These are phyloP conservation scores for Malthinus flaveolus DNA, from an alignment of 2,888 invertebrate species.

Conservation along the genomic window DNA sequence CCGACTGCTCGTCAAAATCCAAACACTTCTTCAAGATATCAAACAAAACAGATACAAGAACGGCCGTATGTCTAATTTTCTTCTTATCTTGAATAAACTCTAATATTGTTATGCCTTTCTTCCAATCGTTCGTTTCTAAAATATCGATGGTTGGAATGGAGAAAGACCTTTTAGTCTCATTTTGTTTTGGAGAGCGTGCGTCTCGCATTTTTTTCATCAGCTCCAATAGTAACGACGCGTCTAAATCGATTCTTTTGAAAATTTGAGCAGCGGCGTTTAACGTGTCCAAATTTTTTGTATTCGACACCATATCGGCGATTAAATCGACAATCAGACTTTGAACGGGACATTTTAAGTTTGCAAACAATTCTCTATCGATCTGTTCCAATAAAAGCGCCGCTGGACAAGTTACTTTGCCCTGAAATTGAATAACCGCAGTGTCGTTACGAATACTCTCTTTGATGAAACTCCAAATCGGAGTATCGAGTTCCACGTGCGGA, in stretches of 20 bases:
- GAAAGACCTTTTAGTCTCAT: constrained; percentile 51
- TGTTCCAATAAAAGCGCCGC: constrained; percentile 60
- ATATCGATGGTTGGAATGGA: constrained; percentile 62
- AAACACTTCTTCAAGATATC: constrained; percentile 78
- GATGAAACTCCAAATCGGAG: constrained; percentile 53
- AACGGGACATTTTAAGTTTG: constrained; percentile 56
- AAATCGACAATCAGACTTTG: constrained; percentile 56
- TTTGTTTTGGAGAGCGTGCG: constrained; percentile 53
- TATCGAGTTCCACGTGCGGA: constrained; percentile 25
- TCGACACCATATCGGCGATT: constrained; percentile 61
- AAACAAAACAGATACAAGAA: constrained; percentile 75
- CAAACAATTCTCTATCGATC: constrained; percentile 61
- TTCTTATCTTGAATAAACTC: constrained; percentile 87
- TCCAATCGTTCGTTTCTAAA: constrained; percentile 72
- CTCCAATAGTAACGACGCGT: constrained; percentile 63
- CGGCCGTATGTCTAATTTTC: constrained; percentile 68
- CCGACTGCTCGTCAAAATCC: constrained; percentile 77
- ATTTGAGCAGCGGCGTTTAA: constrained; percentile 64
- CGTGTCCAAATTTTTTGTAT: constrained; percentile 63
- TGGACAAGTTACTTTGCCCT: constrained; percentile 54
- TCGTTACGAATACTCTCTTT: constrained; percentile 60
- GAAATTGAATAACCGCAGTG: constrained; percentile 37
- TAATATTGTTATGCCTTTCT: constrained; percentile 74
- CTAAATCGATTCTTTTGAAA: constrained; percentile 68
- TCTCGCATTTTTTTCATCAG: constrained; percentile 65